Evolutionary conservation across 2,888 invertebrate genomes (phyloP), one percentile per base, ranked within the genome.

Genomic region (Agrotis ipsilon): DNA sequence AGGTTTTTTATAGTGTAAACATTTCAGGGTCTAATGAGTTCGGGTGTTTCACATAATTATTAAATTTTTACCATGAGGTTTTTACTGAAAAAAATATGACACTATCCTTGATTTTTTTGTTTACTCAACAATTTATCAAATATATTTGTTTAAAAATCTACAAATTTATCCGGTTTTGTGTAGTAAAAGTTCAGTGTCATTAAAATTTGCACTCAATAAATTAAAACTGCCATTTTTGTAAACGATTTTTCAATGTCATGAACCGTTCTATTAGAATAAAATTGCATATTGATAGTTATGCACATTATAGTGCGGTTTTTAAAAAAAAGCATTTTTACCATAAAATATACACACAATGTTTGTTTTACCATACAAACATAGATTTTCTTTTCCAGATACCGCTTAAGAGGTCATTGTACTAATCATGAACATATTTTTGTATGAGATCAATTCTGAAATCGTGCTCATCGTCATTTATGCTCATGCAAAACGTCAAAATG

Each of bases 51-150:
- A 43, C 54, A 48, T 63, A 62, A n/a, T n/a, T n/a, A 57, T 55
- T 24, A 65, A 49, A 24, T 55, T 58, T 70, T 74, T 60, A 65
- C 21, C 64, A 32, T n/a, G 43, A 49, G 1, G 49, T 16, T 65
- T 48, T 51, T 19, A 65, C 67, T 27, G 70, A 67, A 62, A 78
- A 67, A 16, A 32, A 52, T 52, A 21, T n/a, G n/a, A n/a, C n/a
- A n/a, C n/a, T n/a, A 46, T 14, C 54, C 77, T 68, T 71, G 57
- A 18, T n/a, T 62, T n/a, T 18, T 13, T 45, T 24, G 18, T 52
- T 18, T 52, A 58, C 13, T 2, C 43, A 46, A 19, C n/a, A 55
- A 24, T 68, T 71, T 55, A 46, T 18, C 13, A 24, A 24, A 16
- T 16, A n/a, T 52, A 4, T 27, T 27, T 11, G n/a, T 73, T 59